Percentiles rank a stretch among this genome's conserved stretches.
phyloP scores from a whole-genome alignment of 2,888 invertebrate species.

The Nysson spinosus region DNA sequence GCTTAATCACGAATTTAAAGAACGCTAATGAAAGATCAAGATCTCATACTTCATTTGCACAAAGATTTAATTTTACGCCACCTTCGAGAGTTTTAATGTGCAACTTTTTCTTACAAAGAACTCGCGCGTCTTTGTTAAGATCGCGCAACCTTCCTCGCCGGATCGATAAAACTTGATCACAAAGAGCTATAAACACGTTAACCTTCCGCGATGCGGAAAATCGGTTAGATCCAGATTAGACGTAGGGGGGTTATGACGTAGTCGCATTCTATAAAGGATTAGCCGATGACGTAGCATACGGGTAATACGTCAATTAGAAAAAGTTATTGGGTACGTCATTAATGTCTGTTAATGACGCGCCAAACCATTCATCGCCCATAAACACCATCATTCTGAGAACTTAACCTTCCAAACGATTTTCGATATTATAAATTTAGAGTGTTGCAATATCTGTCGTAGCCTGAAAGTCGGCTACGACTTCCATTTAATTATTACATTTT shows the following conservation, averaged over 20 bases:
- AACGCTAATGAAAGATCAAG: too few relatives aligned
- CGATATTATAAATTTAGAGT: background rate
- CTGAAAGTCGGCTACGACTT: too few relatives aligned
- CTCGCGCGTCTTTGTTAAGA: slow-evolving; percentile 1
- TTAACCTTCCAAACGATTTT: background rate
- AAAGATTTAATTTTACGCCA: too few relatives aligned
- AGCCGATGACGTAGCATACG: background rate
- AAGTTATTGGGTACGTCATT: too few relatives aligned
- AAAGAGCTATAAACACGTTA: slow-evolving; percentile 16
- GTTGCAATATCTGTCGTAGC: background rate
- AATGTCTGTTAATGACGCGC: background rate
- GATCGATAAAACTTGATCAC: slow-evolving; percentile 1
- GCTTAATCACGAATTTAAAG: too few relatives aligned
- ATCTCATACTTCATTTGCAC: too few relatives aligned
- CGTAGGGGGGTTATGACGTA: too few relatives aligned
- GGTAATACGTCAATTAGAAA: background rate
- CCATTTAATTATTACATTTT: too few relatives aligned
- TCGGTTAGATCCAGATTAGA: too few relatives aligned
- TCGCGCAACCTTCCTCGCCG: slow-evolving; percentile 7
- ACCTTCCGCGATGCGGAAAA: slow-evolving; percentile 15
- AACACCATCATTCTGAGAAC: too few relatives aligned
- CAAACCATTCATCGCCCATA: too few relatives aligned
- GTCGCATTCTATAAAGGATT: background rate
- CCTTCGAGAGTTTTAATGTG: too few relatives aligned
- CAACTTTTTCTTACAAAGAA: slow-evolving; percentile 1